A percentile compares a stretch with the other conserved stretches of the same genome.
These are phyloP conservation scores for Nephrotoma guestfalica DNA, from an alignment of 2,888 invertebrate genomes.

Conservation along the genomic window DNA sequence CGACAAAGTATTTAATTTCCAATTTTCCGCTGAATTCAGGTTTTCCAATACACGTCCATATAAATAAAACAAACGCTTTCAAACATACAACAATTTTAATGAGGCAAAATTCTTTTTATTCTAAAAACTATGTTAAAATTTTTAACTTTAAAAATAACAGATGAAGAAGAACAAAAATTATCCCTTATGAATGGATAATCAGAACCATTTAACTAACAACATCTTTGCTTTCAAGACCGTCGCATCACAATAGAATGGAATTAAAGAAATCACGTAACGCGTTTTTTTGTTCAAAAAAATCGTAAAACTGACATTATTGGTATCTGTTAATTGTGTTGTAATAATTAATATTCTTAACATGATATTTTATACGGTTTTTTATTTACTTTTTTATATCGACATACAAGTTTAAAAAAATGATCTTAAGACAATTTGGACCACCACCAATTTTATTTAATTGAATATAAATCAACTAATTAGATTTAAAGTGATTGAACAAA, in stretches of 20 bases:
- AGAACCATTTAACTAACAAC: background rate
- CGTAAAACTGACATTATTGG: background rate
- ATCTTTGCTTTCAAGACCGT: background rate
- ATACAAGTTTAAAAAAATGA: background rate
- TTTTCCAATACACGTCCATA: background rate
- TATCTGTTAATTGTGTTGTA: background rate
- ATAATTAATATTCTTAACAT: background rate
- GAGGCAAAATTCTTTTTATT: background rate
- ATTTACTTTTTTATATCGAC: background rate
- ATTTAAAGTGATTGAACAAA: background rate
- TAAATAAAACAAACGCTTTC: background rate
- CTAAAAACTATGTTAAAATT: background rate
- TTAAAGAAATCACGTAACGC: background rate
- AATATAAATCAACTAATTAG: background rate
- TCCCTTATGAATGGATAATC: background rate
- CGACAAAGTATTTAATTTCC: background rate
- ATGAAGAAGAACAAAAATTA: background rate
- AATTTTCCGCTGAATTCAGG: background rate
- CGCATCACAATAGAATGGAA: background rate
- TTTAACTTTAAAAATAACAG: background rate
- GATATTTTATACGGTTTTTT: background rate
- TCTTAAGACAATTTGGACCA: background rate
- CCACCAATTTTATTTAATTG: background rate
- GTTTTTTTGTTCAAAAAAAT: background rate
- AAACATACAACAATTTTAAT: background rate